Evolutionary conservation across 2,797 vertebrate species (phyloP).

Genomic region (Synaphobranchus kaupii): DNA sequence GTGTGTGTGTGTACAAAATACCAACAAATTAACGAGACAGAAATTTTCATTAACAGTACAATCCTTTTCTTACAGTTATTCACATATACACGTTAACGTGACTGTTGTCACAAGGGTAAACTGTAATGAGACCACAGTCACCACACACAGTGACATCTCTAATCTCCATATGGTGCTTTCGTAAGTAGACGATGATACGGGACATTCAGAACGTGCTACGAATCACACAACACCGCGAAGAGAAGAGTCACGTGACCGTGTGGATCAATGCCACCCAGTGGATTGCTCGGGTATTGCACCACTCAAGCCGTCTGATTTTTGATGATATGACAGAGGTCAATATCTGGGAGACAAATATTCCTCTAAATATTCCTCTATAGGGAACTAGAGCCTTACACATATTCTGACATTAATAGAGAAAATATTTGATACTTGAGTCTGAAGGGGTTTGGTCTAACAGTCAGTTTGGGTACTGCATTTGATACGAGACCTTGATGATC

Average conservation of each 20-base stretch:
- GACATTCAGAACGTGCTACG: not conserved
- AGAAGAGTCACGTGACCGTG: not conserved
- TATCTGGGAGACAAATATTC: constrained; percentile 35
- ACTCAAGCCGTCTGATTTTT: not conserved
- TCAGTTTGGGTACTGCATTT: no score
- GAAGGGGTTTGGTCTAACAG: no score
- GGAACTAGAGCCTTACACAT: constrained; percentile 45
- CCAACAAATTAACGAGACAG: not conserved
- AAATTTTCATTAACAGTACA: not conserved
- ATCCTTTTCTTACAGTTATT: not conserved
- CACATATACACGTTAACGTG: not conserved
- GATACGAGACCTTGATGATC: no score
- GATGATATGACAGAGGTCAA: not conserved
- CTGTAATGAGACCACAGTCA: not conserved
- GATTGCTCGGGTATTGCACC: not conserved
- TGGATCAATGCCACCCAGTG: not conserved
- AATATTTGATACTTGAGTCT: no score
- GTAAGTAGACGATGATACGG: not conserved
- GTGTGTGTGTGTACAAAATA: no score
- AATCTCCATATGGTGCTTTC: not conserved
- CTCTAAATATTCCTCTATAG: constrained; percentile 55
- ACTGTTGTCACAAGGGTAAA: not conserved
- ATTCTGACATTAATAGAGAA: constrained; percentile 15
- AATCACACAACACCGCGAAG: not conserved
- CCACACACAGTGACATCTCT: not conserved